phyloP scores from a whole-genome alignment of 2,797 vertebrate species.

The Semotilus atromaculatus region DNA sequence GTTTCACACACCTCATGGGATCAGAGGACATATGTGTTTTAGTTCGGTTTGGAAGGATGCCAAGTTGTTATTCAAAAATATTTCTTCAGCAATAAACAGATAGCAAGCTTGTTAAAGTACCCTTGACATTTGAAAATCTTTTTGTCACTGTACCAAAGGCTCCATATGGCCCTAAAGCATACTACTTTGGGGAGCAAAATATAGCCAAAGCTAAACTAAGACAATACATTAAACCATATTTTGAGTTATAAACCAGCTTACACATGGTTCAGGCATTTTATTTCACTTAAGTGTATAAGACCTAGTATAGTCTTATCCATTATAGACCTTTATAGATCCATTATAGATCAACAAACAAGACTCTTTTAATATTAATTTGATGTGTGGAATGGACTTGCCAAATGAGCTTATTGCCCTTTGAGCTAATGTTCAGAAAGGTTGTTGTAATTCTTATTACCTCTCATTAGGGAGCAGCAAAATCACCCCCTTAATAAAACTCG shows the following conservation, averaged over 20 bases:
- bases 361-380: slow-evolving; percentile 44
- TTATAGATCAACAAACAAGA: too few species aligned
- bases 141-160: slow-evolving; percentile 6
- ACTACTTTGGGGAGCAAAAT: slow-evolving; percentile 7
- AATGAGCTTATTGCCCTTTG: slow-evolving; percentile 56
- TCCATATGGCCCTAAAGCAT: background rate
- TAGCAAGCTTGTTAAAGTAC: background rate
- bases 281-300: slow-evolving; percentile 2
- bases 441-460: slow-evolving; percentile 63
- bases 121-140: slow-evolving; percentile 16
- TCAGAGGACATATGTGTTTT: slow-evolving; percentile 26
- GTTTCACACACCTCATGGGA: slow-evolving; percentile 31
- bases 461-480: slow-evolving; percentile 61
- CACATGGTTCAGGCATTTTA: background rate
- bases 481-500: slow-evolving; percentile 58
- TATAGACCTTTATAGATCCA: too few species aligned
- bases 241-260: background rate
- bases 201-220: background rate
- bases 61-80: slow-evolving; percentile 26
- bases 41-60: slow-evolving; percentile 13
- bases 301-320: too few species aligned
- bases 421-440: slow-evolving; percentile 51
- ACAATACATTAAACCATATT: slow-evolving; percentile 10
- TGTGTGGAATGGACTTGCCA: slow-evolving; percentile 15
- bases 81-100: slow-evolving; percentile 4